phyloP scores from a whole-genome alignment of 2,113 vertebrate species.

The Myiozetetes cayanensis region DNA sequence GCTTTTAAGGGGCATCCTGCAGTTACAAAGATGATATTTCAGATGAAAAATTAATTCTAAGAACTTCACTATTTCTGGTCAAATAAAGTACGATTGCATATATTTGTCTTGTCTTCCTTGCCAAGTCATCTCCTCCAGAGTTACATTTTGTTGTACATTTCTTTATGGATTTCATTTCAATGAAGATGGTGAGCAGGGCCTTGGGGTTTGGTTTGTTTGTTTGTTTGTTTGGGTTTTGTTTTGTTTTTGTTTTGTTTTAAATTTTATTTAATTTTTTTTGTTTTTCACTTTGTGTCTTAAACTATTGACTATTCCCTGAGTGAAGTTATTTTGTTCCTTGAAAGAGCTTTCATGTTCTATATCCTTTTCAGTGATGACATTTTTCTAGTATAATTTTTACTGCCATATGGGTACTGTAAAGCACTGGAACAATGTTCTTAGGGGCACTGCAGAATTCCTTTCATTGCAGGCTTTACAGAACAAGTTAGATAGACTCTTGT shows the following conservation, averaged over 20 bases:
- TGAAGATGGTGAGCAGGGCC: not conserved
- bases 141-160: not conserved
- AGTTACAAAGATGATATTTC: slow-evolving; percentile 32
- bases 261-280: not conserved
- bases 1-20: not conserved
- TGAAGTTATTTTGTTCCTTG: not conserved
- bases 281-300: not conserved
- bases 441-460: not conserved
- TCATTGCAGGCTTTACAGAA: not conserved
- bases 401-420: not conserved
- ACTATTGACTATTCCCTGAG: not conserved
- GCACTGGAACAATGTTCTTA: not conserved
- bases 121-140: not conserved
- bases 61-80: not conserved
- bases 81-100: not conserved
- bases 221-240: not conserved
- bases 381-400: not conserved
- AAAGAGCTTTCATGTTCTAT: not conserved
- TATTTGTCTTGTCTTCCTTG: not conserved
- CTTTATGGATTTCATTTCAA: not conserved
- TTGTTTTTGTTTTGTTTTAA: not conserved
- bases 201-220: not conserved
- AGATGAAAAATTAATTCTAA: slow-evolving; percentile 29
- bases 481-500: not conserved
- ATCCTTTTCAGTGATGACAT: not conserved